Percentiles rank a stretch among this genome's conserved stretches.
Evolutionary conservation across 2,797 vertebrate genomes (phyloP).

Genomic region (Galagoides demidoff): DNA sequence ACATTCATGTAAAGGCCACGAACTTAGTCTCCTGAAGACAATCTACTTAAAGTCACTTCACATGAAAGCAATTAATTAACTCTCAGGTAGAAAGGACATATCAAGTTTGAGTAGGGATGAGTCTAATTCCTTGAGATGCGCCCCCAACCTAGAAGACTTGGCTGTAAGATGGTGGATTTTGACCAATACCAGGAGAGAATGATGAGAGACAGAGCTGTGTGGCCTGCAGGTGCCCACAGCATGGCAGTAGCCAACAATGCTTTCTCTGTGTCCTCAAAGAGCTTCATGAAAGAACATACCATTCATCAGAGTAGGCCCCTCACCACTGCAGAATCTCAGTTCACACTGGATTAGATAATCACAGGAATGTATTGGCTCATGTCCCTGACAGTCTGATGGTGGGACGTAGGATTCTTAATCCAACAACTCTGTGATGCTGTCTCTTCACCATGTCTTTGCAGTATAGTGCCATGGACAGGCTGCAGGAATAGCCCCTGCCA

Average conservation of each 20-base stretch:
- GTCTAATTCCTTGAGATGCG: neutral
- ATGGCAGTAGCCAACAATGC: neutral
- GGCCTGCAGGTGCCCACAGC: neutral
- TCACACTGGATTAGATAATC: neutral
- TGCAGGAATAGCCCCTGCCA: neutral
- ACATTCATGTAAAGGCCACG: neutral
- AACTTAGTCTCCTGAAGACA: neutral
- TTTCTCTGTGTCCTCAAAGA: neutral
- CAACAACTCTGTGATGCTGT: neutral
- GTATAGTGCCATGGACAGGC: neutral
- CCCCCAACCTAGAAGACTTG: neutral
- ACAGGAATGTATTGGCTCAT: neutral
- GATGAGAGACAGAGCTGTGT: neutral
- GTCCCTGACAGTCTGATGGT: neutral
- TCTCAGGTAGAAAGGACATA: neutral
- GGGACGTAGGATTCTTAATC: neutral
- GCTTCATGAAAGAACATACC: neutral
- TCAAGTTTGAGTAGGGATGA: neutral
- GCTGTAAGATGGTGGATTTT: neutral
- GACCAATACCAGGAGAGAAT: neutral
- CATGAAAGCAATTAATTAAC: neutral
- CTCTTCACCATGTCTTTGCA: too few species aligned
- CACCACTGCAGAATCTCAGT: neutral
- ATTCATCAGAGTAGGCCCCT: neutral
- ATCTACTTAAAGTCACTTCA: neutral